Base-by-base conservation (phyloP, 2,888 invertebrate species). In the Drosophila kambysellisi region DNA sequence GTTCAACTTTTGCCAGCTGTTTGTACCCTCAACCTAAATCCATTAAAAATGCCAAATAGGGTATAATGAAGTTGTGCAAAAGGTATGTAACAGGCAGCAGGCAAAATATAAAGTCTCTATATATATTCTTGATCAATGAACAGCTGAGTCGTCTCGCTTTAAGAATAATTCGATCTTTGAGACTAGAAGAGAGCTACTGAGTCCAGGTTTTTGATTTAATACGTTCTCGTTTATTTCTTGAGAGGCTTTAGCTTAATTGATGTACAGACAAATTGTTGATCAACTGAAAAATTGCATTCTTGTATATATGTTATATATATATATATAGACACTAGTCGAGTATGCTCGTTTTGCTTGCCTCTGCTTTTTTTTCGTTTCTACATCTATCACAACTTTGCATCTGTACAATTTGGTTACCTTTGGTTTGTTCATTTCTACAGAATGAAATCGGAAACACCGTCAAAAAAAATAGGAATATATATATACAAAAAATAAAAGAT, bases 1-100 rank as follows among this genome's bases (percentile, higher is more conserved):
- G 67, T 35, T 53, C 46, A 75, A 75, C 63, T 66, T 76, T 74
- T 74, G 61, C 64, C 66, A 67, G 70, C 54, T 79, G 71, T 70
- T 69, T 60, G 52, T 58, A 25, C 46, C 46, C 25, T 8, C 25
- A 46, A 8, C 4, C 25, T 15, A 8, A 15, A 25, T 0, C 25
- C 46, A 46, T 46, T 25, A 15, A 46, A 46, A 46, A 15, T 25
- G 7, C 25, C 46, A 25, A 46, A 46, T 46, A 4, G 46, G 15
- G 46, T 46, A 15, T 25, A 46, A 15, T 15, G 46, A 46, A 8
- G 46, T 46, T 46, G 15, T 25, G 15, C 25, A 46, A 20, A 20
- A 20, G 11, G 20, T 43, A 43, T 43, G 43, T 43, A 20, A 43
- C 7, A 25, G 46, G 1, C 20, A 46, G 12, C 12, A 46, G 7